phyloP scores from a whole-genome alignment of 2,797 vertebrate genomes.

The Otus scops region DNA sequence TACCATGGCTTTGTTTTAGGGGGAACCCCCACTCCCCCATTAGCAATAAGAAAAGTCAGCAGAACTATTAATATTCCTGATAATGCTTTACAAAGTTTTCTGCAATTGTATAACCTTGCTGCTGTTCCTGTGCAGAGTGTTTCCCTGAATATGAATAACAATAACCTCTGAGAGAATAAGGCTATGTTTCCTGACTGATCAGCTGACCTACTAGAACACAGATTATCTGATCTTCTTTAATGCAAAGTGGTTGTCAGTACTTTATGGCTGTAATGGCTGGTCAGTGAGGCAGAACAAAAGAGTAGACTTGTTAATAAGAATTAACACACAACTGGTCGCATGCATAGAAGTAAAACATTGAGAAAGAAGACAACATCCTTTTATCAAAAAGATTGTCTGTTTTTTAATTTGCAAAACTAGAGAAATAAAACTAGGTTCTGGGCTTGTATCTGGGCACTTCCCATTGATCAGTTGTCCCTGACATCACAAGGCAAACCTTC shows the following conservation, averaged over 20 bases:
- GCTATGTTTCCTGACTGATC: background rate
- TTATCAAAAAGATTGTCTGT: background rate
- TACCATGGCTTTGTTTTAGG: background rate
- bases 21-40: fast-evolving
- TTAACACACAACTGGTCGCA: background rate
- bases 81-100: background rate
- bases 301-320: background rate
- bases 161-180: background rate
- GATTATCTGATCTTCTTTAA: background rate
- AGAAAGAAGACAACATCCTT: fast-evolving
- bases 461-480: background rate
- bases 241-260: background rate
- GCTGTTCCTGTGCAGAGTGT: background rate
- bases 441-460: background rate
- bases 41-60: background rate
- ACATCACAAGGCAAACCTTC: background rate
- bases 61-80: background rate
- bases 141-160: background rate
- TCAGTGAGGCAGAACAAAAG: background rate
- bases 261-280: background rate
- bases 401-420: background rate
- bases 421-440: background rate
- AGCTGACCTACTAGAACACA: background rate
- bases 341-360: background rate
- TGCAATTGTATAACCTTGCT: background rate